These are phyloP conservation scores for Globodera rostochiensis DNA, from an alignment of 1,140 invertebrate genomes.

Conservation along the genomic window DNA sequence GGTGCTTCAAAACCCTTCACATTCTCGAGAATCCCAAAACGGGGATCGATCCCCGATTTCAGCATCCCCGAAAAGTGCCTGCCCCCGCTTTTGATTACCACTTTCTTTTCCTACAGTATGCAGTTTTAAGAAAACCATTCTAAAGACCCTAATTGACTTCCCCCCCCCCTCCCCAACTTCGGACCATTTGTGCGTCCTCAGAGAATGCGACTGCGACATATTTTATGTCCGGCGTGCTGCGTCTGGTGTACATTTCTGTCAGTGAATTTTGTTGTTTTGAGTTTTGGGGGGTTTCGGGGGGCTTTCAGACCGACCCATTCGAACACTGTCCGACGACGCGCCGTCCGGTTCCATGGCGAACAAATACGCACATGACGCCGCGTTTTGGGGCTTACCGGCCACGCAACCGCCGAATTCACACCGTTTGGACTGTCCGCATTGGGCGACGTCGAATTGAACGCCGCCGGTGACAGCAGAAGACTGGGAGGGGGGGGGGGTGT, in stretches of 20 bases:
- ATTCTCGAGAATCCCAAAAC: no score
- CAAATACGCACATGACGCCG: constrained; percentile 10
- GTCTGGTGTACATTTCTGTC: constrained; percentile 28
- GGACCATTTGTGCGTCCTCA: constrained; percentile 27
- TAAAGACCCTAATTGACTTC: no score
- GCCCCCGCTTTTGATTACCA: no score
- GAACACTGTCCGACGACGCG: neutral
- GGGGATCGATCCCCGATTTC: no score
- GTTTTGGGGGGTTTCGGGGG: neutral
- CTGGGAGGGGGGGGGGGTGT: neutral
- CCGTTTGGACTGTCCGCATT: constrained; percentile 30
- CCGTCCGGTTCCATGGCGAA: constrained; percentile 20
- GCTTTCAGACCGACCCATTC: constrained; percentile 1
- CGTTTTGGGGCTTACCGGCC: neutral
- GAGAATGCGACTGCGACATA: constrained; percentile 41
- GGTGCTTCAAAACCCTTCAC: no score
- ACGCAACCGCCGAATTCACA: constrained; percentile 25
- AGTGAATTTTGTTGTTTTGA: neutral
- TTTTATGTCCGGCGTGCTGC: constrained; percentile 10
- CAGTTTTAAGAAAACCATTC: no score
- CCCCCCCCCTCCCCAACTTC: no score
- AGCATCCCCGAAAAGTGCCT: no score
- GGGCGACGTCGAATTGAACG: neutral
- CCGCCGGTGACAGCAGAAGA: neutral
- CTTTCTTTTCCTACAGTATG: no score